Base-by-base conservation (phyloP, 30 jellyfish, hydroid and myxozoan species). In the Euphysa ruthae region DNA sequence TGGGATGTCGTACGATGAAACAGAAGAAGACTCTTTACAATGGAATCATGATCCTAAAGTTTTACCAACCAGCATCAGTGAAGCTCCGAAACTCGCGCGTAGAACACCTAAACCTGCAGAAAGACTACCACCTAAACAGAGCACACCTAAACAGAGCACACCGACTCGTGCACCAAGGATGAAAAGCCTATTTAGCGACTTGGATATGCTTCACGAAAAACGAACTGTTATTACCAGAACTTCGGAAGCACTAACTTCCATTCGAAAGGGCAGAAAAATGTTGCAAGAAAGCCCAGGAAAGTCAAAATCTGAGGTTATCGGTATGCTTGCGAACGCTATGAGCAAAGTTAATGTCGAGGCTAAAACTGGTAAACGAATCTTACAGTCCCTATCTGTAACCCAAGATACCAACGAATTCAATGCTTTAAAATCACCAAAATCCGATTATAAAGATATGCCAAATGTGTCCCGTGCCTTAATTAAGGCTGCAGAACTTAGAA, bases 281-380 rank as follows among this genome's bases (percentile, higher is more conserved):
- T 46, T 85, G 51, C 33, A 23, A 3, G 51, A 58, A 55, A 75
- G 78, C 0, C 73, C 77, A 24, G 82, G 82, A 3, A 72, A 79
- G 38, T 58, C 93, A 23, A 79, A 79, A 43, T 74, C 96, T 0
- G 94, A 72, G 35, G 96, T 85, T 20, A 85, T 85, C 8, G 96
- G 73, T 32, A 78, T 85, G 75, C 78, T 85, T 1, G 96, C 96
- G 25, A 85, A 79, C 61, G 96, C 96, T 26, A 85, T 85, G 94
- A 85, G 68, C 30, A 85, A 85, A 50, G 96, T 81, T 32, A 85
- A 85, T 51, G 81, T 85, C 7, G 96, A 85, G 64, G 96, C 96
- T 25, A 56, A 85, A 43, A 79, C 96, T 3, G 96, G 94, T 10
- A 85, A 73, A 63, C 31, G 96, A 28, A 85, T 85, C 1, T 61